Evolutionary conservation across 2,888 invertebrate genomes (phyloP).

Genomic region (Agrotis exclamationis): DNA sequence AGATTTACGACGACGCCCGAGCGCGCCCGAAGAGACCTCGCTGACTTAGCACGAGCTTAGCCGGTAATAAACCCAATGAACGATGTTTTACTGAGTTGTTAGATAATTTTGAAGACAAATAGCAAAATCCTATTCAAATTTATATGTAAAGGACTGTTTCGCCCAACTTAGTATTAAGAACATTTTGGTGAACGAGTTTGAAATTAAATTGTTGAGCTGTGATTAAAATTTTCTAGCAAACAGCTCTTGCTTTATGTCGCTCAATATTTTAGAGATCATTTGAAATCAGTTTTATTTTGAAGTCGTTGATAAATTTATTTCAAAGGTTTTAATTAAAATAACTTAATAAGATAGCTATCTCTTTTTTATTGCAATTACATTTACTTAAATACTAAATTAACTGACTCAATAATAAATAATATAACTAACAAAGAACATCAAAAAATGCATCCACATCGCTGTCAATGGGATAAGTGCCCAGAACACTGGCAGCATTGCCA

Average conservation of each 20-base stretch:
- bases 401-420: too few species aligned
- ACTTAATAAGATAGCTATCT: too few species aligned
- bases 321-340: neutral
- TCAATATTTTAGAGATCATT: slow-evolving; percentile 4
- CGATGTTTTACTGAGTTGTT: slow-evolving; percentile 49
- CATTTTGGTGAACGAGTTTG: slow-evolving; percentile 27
- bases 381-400: too few species aligned
- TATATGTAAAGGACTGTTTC: slow-evolving; percentile 21
- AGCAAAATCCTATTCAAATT: slow-evolving; percentile 51
- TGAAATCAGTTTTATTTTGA: neutral
- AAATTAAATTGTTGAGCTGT: slow-evolving; percentile 36
- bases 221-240: slow-evolving; percentile 22
- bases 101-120: slow-evolving; percentile 61
- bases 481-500: too few species aligned
- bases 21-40: slow-evolving; percentile 53
- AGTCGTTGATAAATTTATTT: neutral
- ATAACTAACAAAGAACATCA: too few species aligned
- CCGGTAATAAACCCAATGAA: slow-evolving; percentile 56
- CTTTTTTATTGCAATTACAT: too few species aligned
- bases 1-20: slow-evolving; percentile 70
- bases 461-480: too few species aligned
- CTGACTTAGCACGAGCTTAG: slow-evolving; percentile 61
- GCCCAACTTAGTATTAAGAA: slow-evolving; percentile 22
- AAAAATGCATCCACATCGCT: too few species aligned
- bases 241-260: slow-evolving; percentile 3